Evolutionary conservation across 2,888 invertebrate genomes (phyloP), one percentile per base, ranked within the genome.

Genomic region (Aromia moschata): DNA sequence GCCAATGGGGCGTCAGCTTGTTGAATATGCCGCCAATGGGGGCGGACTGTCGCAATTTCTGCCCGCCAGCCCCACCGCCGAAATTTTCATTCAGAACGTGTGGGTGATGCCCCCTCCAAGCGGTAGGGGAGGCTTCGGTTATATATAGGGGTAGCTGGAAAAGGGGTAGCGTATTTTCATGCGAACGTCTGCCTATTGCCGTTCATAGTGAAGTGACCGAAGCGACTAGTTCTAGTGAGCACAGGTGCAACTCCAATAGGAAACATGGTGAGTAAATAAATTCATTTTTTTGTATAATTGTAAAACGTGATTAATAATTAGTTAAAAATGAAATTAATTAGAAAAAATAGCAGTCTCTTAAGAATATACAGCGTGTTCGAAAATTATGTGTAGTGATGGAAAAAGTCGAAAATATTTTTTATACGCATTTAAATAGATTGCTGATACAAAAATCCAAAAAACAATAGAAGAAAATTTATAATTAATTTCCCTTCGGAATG

Each of bases 71-170:
- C 79, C 79, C 77, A 74, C 76, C 70, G 72, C 73, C 68, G 55
- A 56, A 64, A 69, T 79, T 82, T 87, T 87, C 87, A 87, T 87
- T 87, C 84, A 87, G 85, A 85, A 84, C 84, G 86, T 85, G 87
- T 87, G 84, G 87, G 87, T 85, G 85, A 43, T 60, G 17, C 66
- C 56, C 66, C 57, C 55, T 54, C 66, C 63, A 70, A 59, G 60
- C 58, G 56, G 56, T 81, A 79, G 79, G 81, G 75, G 78, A 77
- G 70, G 64, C 46, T 51, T 60, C 65, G 68, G 71, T 75, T 80
- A 80, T 80, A 80, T 70, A 79, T 79, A 78, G 69, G 68, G 71
- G 76, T 72, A 52, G 25, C 5, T 16, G 14, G 9, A 31, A 47
- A 65, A 72, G 71, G 71, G 74, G 72, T 70, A 69, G 70, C 75